Base-by-base conservation (phyloP, 1,140 invertebrate genomes). In the Drosophila rufa region DNA sequence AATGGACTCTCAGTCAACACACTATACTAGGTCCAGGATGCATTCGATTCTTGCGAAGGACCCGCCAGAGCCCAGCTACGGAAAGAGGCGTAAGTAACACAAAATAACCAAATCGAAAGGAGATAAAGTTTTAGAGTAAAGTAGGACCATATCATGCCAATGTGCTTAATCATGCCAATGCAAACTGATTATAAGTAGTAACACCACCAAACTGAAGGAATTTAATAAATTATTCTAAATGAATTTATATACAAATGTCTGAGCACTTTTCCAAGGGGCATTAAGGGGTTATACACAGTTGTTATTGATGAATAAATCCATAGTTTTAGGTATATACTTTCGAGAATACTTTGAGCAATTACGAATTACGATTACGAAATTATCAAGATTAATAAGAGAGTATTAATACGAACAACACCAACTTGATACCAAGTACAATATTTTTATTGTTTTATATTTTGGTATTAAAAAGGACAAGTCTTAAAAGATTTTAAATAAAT, bases 101-200 rank as follows among this genome's bases (percentile, higher is more conserved):
- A 36, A 69, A 14, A 53, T 2, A 14, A 40, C 38, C 12, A 14
- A 27, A 25, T 15, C 33, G 15, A 22, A 53, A 6, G 17, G 6
- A 42, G 38, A n/a, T 14, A 36, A 55, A 40, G 57, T 14, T 38
- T 56, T 25, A 60, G 8, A 45, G 19, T 9, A 60, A 11, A 45
- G 19, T 9, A 38, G 2, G 38, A 53, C 45, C 50, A 48, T 9
- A 51, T 59, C 50, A 64, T 46, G 64, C 45, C 70, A 74, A 74
- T 74, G 45, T 51, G 47, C 43, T 25, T 43, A 69, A 77, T 66
- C 83, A 86, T 86, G 83, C 83, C 83, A 86, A 89, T 89, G 47
- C 76, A 80, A 74, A 86, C 64, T 68, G 2, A 70, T 17, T 43
- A 27, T 22, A 53, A 4, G 7, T n/a, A 17, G 5, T 11, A 22